Base-by-base conservation (phyloP, 1,140 invertebrate genomes). In the Zaprionus africanus region DNA sequence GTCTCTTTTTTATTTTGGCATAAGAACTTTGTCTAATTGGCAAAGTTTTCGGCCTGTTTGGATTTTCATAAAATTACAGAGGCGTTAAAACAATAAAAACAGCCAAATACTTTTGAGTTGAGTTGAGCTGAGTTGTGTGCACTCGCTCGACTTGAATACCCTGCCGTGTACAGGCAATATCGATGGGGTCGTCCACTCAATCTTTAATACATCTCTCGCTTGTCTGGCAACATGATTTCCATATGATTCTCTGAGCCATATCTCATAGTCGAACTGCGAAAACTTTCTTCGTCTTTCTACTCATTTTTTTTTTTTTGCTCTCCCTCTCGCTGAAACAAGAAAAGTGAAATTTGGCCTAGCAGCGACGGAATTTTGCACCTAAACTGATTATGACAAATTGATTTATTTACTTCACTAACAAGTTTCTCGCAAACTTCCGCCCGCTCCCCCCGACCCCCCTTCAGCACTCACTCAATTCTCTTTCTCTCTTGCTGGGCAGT, bases 361-460 rank as follows among this genome's bases (percentile, higher is more conserved):
- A 88, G 85, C 85, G 86, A 75, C 51, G 73, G 73, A 90, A 85
- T 90, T 91, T 91, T 85, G 78, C 79, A 91, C 83, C 84, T 91
- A 84, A 91, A 85, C 88, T 91, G 88, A 91, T 91, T 91, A 91
- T 91, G 88, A 91, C 88, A 91, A 91, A 91, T 91, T 91, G 88
- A 91, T 91, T 91, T 91, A 91, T 91, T 91, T 91, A 91, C 88
- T 91, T 91, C 70, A 88, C 88, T 91, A 91, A 91, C 88, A 91
- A 91, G 88, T 91, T 91, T 87, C 83, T 77, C 78, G 84, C 66
- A 72, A 88, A 88, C 85, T 88, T 76, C 78, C 41, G 41, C 41
- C n/a, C n/a, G 2, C 38, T 15, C 38, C 6, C 6, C 15, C 1
- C 15, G 6, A 1, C 19, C 12, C 46, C 22, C 12, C 57, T 65